Evolutionary conservation across 1,140 invertebrate genomes (phyloP).

Genomic region (Bactericera cockerelli): DNA sequence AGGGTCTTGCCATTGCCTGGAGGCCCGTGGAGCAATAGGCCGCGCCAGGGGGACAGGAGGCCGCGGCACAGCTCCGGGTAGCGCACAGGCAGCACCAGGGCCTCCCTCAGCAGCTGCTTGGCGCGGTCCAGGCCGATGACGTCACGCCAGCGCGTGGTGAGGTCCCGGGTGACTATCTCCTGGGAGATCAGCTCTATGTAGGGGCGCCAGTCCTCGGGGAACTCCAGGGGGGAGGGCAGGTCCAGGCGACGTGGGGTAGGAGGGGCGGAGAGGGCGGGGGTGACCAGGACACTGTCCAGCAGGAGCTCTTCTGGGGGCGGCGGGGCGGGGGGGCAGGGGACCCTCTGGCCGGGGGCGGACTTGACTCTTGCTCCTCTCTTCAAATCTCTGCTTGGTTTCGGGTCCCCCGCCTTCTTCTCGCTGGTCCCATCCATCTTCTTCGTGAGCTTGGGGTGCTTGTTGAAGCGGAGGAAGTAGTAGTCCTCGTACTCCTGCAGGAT

Average conservation of each 20-base stretch:
- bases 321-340: too few species aligned
- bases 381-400: too few species aligned
- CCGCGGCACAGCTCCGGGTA: conserved; percentile 72
- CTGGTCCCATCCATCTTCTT: conserved; percentile 38
- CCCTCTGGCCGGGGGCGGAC: not conserved
- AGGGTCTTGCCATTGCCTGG: conserved; percentile 70
- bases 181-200: conserved; percentile 31
- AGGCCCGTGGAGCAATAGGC: conserved; percentile 57
- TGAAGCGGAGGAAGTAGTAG: conserved; percentile 71
- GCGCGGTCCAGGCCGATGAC: conserved; percentile 59
- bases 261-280: not conserved
- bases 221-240: not conserved
- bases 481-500: conserved; percentile 77
- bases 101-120: conserved; percentile 74
- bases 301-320: too few species aligned
- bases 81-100: conserved; percentile 68
- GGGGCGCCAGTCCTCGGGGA: not conserved
- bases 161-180: conserved; percentile 39
- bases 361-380: not conserved
- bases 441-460: conserved; percentile 65
- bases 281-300: not conserved
- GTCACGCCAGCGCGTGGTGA: conserved; percentile 37
- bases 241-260: too few species aligned
- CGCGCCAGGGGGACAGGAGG: conserved; percentile 67
- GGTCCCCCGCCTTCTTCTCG: too few species aligned